phyloP scores from a whole-genome alignment of 1,140 invertebrate genomes.

The Melitaea cinxia region DNA sequence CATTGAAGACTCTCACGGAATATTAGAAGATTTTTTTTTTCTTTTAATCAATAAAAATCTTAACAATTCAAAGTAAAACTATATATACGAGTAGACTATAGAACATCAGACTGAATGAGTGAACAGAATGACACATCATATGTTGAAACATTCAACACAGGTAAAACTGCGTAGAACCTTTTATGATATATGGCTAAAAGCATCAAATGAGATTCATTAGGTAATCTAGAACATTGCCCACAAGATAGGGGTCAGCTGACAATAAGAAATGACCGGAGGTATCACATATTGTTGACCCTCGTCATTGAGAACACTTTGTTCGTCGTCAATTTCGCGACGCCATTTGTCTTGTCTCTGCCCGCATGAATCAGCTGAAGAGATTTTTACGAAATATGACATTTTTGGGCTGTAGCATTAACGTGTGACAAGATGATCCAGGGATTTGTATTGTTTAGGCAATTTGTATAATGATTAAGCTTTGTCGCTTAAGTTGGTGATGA shows the following conservation, averaged over 20 bases:
- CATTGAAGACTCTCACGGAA: no score
- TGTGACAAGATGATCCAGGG: neutral
- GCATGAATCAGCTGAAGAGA: constrained; percentile 29
- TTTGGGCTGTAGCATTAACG: constrained; percentile 18
- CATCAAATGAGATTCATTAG: neutral
- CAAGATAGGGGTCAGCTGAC: constrained; percentile 10
- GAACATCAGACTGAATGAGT: no score
- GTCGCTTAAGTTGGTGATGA: no score
- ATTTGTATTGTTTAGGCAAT: neutral
- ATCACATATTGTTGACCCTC: constrained; percentile 35
- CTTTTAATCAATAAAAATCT: no score
- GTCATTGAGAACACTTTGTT: constrained; percentile 33
- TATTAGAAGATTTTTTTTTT: no score
- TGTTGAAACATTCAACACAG: no score
- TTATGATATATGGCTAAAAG: neutral
- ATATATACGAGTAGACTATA: no score
- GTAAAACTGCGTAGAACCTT: no score
- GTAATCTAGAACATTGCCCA: neutral
- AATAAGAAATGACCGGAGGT: constrained; percentile 20
- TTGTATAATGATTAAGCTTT: neutral
- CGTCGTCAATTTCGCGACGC: constrained; percentile 32
- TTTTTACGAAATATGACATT: constrained; percentile 19
- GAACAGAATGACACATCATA: no score
- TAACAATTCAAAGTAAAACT: no score
- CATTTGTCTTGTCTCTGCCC: constrained; percentile 31